These are phyloP conservation scores for Oppia nitens DNA, from an alignment of 1,140 invertebrate species.

Conservation along the genomic window DNA sequence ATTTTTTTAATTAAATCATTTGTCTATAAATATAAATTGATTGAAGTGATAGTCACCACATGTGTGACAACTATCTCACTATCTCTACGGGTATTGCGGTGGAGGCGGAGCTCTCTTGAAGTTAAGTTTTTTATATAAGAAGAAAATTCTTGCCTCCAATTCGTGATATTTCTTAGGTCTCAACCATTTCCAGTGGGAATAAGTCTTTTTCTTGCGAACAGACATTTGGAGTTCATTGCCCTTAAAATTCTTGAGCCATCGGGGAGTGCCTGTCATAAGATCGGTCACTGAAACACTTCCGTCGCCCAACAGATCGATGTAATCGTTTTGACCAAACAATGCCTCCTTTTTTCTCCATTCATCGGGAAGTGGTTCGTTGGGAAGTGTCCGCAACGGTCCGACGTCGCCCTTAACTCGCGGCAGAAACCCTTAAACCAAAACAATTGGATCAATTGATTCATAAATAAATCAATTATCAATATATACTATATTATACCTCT, in stretches of 20 bases:
- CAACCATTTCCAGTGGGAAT: conserved; percentile 37
- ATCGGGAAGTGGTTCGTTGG: conserved; percentile 40
- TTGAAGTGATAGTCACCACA: too few species aligned
- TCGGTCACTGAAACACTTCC: conserved; percentile 58
- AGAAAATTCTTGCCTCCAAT: conserved; percentile 49
- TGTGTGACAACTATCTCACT: too few species aligned
- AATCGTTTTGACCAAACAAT: conserved; percentile 87
- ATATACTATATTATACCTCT: conserved; percentile 8
- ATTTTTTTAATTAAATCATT: too few species aligned
- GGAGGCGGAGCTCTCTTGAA: conserved; percentile 24
- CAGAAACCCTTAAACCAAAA: conserved; percentile 22
- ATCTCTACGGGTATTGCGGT: conserved; percentile 4
- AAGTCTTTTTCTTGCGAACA: conserved; percentile 51
- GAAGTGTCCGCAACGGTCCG: conserved; percentile 45
- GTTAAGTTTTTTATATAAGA: conserved; percentile 55
- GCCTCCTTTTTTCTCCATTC: conserved; percentile 56
- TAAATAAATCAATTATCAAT: not conserved
- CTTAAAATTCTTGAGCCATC: conserved; percentile 66
- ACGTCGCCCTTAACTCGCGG: conserved; percentile 29
- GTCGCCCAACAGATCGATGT: conserved; percentile 76
- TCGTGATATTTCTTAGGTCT: conserved; percentile 57
- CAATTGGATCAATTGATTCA: not conserved
- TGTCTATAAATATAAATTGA: too few species aligned
- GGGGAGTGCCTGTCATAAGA: conserved; percentile 62
- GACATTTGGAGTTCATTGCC: conserved; percentile 63